Evolutionary conservation across 2,888 invertebrate species (phyloP).

Genomic region (Hirtodrosophila cameraria): DNA sequence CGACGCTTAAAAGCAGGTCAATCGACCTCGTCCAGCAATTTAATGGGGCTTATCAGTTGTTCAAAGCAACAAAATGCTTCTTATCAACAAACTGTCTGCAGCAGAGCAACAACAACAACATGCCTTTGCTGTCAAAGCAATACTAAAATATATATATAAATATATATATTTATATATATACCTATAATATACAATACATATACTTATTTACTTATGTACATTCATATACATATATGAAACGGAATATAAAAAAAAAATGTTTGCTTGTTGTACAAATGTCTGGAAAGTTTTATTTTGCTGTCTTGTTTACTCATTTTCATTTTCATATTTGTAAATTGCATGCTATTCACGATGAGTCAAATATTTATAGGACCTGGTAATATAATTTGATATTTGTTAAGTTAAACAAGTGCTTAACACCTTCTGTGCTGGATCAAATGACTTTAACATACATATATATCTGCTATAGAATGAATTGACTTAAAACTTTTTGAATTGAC

Average conservation of each 20-base stretch:
- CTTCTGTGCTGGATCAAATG: no score
- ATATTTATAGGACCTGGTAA: not conserved
- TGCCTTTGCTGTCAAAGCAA: constrained; percentile 12
- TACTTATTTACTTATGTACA: constrained; percentile 6
- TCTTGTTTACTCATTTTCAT: not conserved
- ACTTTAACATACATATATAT: no score
- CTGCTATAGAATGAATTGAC: no score
- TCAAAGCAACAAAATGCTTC: constrained; percentile 68
- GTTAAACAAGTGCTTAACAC: no score
- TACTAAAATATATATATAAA: constrained; percentile 6
- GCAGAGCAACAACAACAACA: constrained; percentile 34
- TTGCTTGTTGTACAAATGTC: constrained; percentile 17
- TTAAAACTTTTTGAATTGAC: no score
- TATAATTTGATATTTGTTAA: no score
- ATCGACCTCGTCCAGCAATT: constrained; percentile 70
- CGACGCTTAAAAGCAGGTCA: constrained; percentile 76
- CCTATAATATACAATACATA: not conserved
- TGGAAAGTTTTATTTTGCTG: constrained; percentile 13
- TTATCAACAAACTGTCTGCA: constrained; percentile 69
- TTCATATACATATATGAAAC: constrained; percentile 9
- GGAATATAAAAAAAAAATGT: constrained; percentile 10
- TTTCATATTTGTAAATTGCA: constrained; percentile 3
- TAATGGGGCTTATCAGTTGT: constrained; percentile 73
- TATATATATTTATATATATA: not conserved
- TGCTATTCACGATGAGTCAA: not conserved